Conservation (phyloP, 2,888 invertebrate genomes). For the Hirtodrosophila histrioides region DNA sequence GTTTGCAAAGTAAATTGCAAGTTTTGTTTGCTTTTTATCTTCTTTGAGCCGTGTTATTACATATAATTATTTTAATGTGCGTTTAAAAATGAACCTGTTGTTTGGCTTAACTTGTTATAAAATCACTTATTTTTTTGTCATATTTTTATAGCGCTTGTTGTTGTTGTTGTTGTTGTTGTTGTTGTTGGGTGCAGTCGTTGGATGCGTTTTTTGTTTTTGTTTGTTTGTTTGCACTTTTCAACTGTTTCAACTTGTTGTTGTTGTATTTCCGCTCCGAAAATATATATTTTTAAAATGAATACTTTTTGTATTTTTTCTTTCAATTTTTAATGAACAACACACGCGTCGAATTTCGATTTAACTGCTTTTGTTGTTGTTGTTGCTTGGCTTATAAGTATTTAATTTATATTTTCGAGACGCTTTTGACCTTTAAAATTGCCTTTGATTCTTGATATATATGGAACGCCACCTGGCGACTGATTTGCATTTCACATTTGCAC, state of each 20-base stretch:
- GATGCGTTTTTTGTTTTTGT: constrained; percentile 18
- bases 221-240: constrained; percentile 31
- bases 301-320: constrained; percentile 21
- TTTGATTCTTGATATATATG: constrained; percentile 22
- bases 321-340: constrained; percentile 42
- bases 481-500: constrained; percentile 64
- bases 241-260: constrained; percentile 21
- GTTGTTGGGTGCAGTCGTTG: constrained; percentile 27
- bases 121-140: constrained; percentile 20
- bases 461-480: constrained; percentile 45
- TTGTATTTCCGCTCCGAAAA: constrained; percentile 27
- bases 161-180: constrained; percentile 6
- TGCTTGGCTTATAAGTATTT: constrained; percentile 33
- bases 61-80: constrained; percentile 40
- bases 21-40: not conserved
- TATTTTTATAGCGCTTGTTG: constrained; percentile 11
- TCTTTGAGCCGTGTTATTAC: constrained; percentile 17
- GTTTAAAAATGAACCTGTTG: constrained; percentile 42
- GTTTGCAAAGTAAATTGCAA: not conserved
- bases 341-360: constrained; percentile 27
- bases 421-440: constrained; percentile 66
- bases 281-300: constrained; percentile 39
- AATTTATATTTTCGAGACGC: constrained; percentile 9
- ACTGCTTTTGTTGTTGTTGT: constrained; percentile 22
- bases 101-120: constrained; percentile 21